Conservation (phyloP, 1,140 invertebrate species). For the Paralvinella palmiformis region DNA sequence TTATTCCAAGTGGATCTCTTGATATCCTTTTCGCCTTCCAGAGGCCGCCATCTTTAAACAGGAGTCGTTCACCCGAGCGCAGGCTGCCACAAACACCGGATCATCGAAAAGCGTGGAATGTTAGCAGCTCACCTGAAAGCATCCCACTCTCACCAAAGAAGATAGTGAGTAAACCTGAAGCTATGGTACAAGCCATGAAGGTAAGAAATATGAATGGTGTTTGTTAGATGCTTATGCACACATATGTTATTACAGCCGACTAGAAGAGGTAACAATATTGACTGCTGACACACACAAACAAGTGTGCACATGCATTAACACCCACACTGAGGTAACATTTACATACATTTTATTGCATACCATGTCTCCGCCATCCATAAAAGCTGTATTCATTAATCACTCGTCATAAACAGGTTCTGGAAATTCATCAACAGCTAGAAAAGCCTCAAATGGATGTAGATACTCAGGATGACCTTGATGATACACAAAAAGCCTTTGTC, state of each 20-base stretch:
- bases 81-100: neutral
- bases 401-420: conserved; percentile 54
- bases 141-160: neutral
- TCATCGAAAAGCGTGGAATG: neutral
- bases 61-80: neutral
- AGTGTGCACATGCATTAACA: neutral
- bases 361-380: too few species aligned
- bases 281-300: neutral
- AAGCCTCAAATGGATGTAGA: conserved; percentile 33
- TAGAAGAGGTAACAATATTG: neutral
- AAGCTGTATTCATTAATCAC: too few species aligned
- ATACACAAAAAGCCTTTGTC: conserved; percentile 86
- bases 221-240: neutral
- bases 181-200: conserved; percentile 82
- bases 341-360: too few species aligned
- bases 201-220: conserved; percentile 48
- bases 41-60: neutral
- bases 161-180: conserved; percentile 64
- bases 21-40: neutral
- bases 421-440: conserved; percentile 82
- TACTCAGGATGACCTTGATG: conserved; percentile 59
- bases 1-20: conserved; percentile 15
- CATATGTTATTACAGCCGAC: neutral
- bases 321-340: neutral
- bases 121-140: neutral